Base-by-base conservation (phyloP, 2,113 vertebrate species). In the Mellivora capensis region DNA sequence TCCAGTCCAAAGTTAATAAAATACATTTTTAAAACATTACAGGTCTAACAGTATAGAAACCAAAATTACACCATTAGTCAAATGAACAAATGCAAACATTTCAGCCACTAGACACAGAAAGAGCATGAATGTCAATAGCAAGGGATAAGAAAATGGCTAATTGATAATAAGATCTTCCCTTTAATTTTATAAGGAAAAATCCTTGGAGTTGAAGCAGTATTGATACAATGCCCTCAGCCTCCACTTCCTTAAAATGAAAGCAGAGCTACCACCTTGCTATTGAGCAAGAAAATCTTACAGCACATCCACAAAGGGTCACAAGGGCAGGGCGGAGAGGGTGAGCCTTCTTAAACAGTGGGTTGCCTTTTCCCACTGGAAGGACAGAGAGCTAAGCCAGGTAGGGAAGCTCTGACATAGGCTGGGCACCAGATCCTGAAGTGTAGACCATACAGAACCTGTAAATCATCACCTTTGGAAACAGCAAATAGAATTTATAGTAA, bases 31-130 rank as follows among this genome's bases (percentile, higher is more conserved):
- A 97, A 98, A 99, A 99, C 99, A 95, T 99, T 99, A 99, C 99
- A 98, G 98, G 98, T 99, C 99, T 99, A 99, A 98, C 99, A 98
- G 98, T 98, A 99, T 98, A 98, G 98, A 98, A 99, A 98, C 98
- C 98, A 99, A 99, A 99, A 98, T 96, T 98, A 99, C 98, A 98
- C 98, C 98, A 67, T 98, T 98, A 98, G 98, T 99, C 98, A 97
- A 99, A 98, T 98, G 99, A 99, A 99, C 99, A 98, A 99, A 99
- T 99, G 99, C 99, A 99, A 99, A 99, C 99, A 99, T 98, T 97
- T 98, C 98, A 98, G 98, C 97, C 98, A 98, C 98, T 98, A 99
- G 98, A 99, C 98, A 98, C 92, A 99, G 98, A 99, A 99, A 99
- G 98, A 99, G 97, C 92, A 98, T 98, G 98, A 98, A 98, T 82